Base-by-base conservation (phyloP, 2,113 vertebrate genomes). In the Microcebus tavaratra region DNA sequence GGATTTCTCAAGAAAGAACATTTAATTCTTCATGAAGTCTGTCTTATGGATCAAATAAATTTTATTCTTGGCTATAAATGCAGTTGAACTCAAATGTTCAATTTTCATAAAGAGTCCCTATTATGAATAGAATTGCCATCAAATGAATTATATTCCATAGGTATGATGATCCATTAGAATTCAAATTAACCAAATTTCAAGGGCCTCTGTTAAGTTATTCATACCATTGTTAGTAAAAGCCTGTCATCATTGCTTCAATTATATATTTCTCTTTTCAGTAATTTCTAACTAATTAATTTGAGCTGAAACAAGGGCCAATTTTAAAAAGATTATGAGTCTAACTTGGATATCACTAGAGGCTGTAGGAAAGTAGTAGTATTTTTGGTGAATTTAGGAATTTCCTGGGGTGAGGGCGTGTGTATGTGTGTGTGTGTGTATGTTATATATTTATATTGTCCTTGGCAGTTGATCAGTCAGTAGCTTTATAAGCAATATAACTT, bases 131-230 rank as follows among this genome's bases (percentile, higher is more conserved):
- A 96, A 95, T 68, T 95, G 48, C 48, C 45, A 96, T 84, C 61
- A 95, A 85, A 95, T 90, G 83, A 93, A 95, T 95, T 97, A 95
- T 88, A 50, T 90, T 96, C 70, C 72, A 81, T 97, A 90, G 25
- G 39, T 75, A 50, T 81, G 31, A 95, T 48, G 36, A 73, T 75
- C 65, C 23, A 81, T 94, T 97, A 92, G 76, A 88, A 95, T 95
- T 97, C 76, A 97, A 92, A 95, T 94, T 90, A 91, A 73, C 42
- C 75, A 91, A 91, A 93, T 92, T 96, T 59, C 76, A 94, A 95
- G 45, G 13, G 59, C 7, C n/a, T 81, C 50, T 42, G 36, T 81
- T 92, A 90, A 90, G 59, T 93, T 91, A 94, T 82, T 92, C 63
- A 90, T 8, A 87, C 29, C 84, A 78, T 13, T 95, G 68, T 88